phyloP scores from a whole-genome alignment of 2,797 vertebrate genomes.

The Microctenopoma steveboyesi region DNA sequence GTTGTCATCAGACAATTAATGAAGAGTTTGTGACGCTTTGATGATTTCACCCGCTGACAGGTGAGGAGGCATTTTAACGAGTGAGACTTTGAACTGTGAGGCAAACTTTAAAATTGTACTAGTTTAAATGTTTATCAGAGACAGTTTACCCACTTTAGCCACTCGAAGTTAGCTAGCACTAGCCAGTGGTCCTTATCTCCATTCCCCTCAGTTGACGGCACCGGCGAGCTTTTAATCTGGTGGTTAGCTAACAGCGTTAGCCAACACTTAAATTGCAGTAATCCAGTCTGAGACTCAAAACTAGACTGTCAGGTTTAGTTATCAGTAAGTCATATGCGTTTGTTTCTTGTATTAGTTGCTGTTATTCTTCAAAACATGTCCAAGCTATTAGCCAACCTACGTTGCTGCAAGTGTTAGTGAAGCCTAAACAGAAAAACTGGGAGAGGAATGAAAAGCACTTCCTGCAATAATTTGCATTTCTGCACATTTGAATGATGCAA shows the following conservation, averaged over 20 bases:
- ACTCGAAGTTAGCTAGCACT: constrained; percentile 7
- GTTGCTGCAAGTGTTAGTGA: background rate
- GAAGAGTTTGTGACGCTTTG: constrained; percentile 10
- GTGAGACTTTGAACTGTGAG: accelerated
- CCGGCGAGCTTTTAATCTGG: background rate
- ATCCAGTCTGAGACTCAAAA: background rate
- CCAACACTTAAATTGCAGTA: background rate
- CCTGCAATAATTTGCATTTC: background rate
- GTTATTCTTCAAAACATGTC: background rate
- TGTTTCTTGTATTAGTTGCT: background rate
- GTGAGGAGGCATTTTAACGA: constrained; percentile 37
- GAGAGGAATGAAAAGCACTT: background rate
- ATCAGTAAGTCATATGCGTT: background rate
- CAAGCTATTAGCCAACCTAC: too few species aligned
- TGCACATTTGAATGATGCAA: too few species aligned
- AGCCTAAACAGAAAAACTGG: background rate
- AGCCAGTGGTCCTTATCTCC: constrained; percentile 28
- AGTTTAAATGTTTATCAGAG: background rate
- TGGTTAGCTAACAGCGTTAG: constrained; percentile 7
- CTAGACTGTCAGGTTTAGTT: too few species aligned
- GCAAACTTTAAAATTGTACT: background rate
- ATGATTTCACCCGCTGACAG: constrained; percentile 36
- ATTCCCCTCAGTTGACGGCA: constrained; percentile 59
- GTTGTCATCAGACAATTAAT: background rate
- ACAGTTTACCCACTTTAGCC: background rate